Conservation (phyloP, 2,797 vertebrate genomes). For the Muscicapa comitata region DNA sequence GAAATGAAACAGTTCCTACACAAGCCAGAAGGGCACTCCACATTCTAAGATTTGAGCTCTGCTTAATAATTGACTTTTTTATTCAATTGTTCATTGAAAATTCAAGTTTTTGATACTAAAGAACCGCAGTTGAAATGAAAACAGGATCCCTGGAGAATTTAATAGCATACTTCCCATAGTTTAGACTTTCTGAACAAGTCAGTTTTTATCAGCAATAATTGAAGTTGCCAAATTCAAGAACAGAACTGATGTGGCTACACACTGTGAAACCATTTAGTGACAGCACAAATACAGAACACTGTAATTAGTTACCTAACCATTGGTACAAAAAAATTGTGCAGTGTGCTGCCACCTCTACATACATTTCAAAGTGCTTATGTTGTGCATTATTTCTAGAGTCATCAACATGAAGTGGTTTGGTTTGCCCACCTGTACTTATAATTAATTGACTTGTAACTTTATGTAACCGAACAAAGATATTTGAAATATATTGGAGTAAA, state of each 20-base stretch:
- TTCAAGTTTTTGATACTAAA: neutral
- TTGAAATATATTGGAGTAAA: neutral
- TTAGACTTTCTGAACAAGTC: conserved; percentile 37
- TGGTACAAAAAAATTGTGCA: neutral
- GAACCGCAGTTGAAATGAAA: conserved; percentile 37
- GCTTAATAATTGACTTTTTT: neutral
- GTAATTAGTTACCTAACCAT: conserved; percentile 39
- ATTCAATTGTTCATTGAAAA: neutral
- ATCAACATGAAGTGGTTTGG: neutral
- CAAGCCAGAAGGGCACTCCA: neutral
- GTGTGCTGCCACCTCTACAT: neutral
- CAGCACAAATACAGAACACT: conserved; percentile 20
- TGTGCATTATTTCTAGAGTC: neutral
- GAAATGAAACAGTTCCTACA: neutral
- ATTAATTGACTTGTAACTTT: neutral
- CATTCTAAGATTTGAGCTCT: neutral
- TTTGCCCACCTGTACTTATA: conserved; percentile 1
- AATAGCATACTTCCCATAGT: conserved; percentile 44
- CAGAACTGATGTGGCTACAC: conserved; percentile 42
- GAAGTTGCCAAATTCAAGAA: conserved; percentile 63
- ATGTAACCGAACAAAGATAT: neutral
- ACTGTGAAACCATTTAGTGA: conserved; percentile 43
- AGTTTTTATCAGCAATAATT: conserved; percentile 61
- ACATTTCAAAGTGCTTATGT: neutral
- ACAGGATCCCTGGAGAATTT: conserved; percentile 43